phyloP scores from a whole-genome alignment of 2,888 invertebrate genomes.

The Salticus scenicus region DNA sequence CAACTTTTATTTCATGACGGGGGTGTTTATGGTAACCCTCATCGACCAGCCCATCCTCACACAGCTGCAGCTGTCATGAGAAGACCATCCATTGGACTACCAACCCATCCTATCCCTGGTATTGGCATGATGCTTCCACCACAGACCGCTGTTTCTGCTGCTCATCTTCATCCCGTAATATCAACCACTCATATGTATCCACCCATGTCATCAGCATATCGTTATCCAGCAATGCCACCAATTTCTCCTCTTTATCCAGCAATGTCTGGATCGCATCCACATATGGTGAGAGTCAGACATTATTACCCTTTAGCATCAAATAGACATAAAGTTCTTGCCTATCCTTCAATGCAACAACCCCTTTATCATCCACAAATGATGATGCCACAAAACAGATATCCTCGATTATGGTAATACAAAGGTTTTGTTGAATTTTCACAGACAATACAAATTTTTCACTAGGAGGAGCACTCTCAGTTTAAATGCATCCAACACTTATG shows the following conservation, averaged over 20 bases:
- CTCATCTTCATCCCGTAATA: not conserved
- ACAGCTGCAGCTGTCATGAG: not conserved
- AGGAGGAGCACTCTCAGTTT: too few relatives aligned
- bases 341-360: not conserved
- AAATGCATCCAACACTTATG: too few relatives aligned
- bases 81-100: not conserved
- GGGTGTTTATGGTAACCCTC: constrained; percentile 21
- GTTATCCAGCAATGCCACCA: too few relatives aligned
- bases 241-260: not conserved
- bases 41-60: not conserved
- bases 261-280: not conserved
- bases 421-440: too few relatives aligned
- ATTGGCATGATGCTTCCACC: not conserved
- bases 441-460: too few relatives aligned
- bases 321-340: not conserved
- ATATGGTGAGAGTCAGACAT: not conserved
- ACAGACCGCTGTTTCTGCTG: not conserved
- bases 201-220: not conserved
- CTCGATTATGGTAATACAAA: not conserved
- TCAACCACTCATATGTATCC: not conserved
- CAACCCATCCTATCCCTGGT: not conserved
- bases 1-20: constrained; percentile 57
- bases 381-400: not conserved
- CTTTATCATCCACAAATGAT: not conserved
- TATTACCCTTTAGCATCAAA: not conserved